Conservation (phyloP, 2,113 vertebrate genomes). For the Mustela nigripes region DNA sequence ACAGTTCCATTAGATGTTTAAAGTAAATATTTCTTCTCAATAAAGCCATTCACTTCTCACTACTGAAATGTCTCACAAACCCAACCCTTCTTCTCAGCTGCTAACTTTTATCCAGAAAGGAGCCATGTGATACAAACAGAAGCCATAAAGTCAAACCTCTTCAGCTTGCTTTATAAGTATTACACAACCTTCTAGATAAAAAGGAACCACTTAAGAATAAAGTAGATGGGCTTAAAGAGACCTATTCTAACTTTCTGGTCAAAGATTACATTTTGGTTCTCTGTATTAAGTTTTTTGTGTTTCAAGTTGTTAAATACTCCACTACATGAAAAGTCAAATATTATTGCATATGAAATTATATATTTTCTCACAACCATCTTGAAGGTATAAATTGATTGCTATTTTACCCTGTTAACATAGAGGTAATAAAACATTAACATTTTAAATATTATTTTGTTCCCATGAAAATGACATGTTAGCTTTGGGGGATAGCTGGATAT, state of each 20-base stretch:
- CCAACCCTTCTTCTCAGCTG: neutral
- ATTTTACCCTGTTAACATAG: neutral
- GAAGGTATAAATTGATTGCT: neutral
- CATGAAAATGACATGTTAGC: neutral
- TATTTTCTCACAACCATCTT: neutral
- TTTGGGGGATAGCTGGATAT: neutral
- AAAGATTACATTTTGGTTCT: neutral
- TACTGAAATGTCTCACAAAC: neutral
- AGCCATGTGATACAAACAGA: neutral
- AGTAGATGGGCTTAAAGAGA: neutral
- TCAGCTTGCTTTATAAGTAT: neutral
- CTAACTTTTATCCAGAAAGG: neutral
- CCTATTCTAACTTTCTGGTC: neutral
- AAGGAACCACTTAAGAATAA: neutral
- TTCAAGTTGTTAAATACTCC: conserved; percentile 15
- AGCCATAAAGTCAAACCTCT: neutral
- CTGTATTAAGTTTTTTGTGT: neutral
- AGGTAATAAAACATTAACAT: neutral
- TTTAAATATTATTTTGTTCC: neutral
- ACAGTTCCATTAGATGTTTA: neutral
- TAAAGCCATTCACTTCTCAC: neutral
- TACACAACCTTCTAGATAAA: neutral
- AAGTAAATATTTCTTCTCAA: neutral
- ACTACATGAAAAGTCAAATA: neutral
- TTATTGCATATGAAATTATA: neutral